These are phyloP conservation scores for Prostheceraeus crozeri DNA, from an alignment of 2,888 invertebrate species.

Conservation along the genomic window DNA sequence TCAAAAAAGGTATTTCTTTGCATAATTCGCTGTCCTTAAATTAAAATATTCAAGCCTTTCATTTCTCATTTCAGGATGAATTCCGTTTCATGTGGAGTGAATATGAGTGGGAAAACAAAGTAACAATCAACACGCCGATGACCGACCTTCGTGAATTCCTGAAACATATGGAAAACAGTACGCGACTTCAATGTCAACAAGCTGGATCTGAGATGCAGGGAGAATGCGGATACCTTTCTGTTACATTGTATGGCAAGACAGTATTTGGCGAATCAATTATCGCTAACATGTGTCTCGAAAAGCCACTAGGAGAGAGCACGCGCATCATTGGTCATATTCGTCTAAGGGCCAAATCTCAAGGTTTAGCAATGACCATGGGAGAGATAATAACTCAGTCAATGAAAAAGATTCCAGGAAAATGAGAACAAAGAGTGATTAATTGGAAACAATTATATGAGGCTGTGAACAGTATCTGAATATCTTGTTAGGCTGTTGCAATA, in stretches of 20 bases:
- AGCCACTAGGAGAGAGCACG: conserved; percentile 63
- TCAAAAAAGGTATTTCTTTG: too few species aligned
- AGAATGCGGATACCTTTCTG: conserved; percentile 98
- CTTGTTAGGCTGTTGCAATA: too few species aligned
- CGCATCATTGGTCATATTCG: conserved; percentile 92
- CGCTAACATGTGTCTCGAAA: conserved; percentile 96
- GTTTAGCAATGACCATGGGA: conserved; percentile 95
- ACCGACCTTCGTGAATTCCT: conserved; percentile 86
- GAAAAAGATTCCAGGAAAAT: conserved; percentile 48
- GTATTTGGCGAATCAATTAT: conserved; percentile 93
- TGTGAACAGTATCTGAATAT: too few species aligned
- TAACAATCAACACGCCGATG: conserved; percentile 80
- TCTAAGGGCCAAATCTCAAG: conserved; percentile 95
- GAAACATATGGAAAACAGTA: conserved; percentile 78
- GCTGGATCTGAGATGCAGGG: too few species aligned
- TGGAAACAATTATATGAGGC: too few species aligned
- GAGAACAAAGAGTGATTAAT: too few species aligned
- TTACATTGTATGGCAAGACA: conserved; percentile 94
- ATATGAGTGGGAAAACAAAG: conserved; percentile 99
- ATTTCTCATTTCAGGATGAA: conserved; percentile 86
- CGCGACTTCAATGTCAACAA: too few species aligned
- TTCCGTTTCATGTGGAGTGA: conserved; percentile 99
- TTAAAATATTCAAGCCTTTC: too few species aligned
- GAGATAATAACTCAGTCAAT: conserved; percentile 78
- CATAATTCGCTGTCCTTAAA: too few species aligned